These are phyloP conservation scores for Popillia japonica DNA, from an alignment of 1,140 invertebrate species.

Conservation along the genomic window DNA sequence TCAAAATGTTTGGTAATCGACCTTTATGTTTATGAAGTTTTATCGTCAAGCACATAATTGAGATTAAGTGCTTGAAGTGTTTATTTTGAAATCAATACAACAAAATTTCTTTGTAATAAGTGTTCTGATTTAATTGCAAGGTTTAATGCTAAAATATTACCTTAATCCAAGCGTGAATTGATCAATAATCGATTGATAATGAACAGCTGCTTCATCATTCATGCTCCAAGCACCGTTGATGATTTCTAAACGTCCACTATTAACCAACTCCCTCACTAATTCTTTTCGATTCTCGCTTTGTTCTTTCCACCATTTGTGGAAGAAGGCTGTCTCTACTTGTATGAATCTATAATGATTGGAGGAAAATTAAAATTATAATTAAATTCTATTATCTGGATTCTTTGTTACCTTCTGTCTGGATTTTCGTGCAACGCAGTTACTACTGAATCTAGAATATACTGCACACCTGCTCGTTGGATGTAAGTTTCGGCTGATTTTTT, in stretches of 20 bases:
- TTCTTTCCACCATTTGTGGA: conserved; percentile 74
- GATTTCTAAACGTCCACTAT: conserved; percentile 80
- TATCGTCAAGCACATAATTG: too few relatives aligned
- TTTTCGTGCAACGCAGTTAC: conserved; percentile 46
- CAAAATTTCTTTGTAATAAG: too few relatives aligned
- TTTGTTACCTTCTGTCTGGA: conserved; percentile 51
- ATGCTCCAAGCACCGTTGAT: conserved; percentile 85
- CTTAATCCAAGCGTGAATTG: conserved; percentile 82
- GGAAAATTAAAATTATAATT: too few relatives aligned
- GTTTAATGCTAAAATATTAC: too few relatives aligned
- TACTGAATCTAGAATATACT: conserved; percentile 50
- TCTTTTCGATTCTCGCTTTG: conserved; percentile 65
- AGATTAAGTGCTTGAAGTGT: too few relatives aligned
- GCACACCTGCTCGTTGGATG: conserved; percentile 65
- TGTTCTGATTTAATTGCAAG: too few relatives aligned
- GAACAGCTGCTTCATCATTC: conserved; percentile 90
- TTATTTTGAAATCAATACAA: too few relatives aligned
- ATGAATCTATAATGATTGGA: too few relatives aligned
- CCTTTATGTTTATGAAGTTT: too few relatives aligned
- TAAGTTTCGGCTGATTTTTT: conserved; percentile 63
- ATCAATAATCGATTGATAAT: conserved; percentile 92
- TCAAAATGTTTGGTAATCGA: too few relatives aligned
- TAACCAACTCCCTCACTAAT: conserved; percentile 60
- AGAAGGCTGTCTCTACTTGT: conserved; percentile 62
- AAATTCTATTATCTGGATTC: too few relatives aligned